These are phyloP conservation scores for Lepus oiostolus DNA, from an alignment of 2,797 vertebrate genomes.

Conservation along the genomic window DNA sequence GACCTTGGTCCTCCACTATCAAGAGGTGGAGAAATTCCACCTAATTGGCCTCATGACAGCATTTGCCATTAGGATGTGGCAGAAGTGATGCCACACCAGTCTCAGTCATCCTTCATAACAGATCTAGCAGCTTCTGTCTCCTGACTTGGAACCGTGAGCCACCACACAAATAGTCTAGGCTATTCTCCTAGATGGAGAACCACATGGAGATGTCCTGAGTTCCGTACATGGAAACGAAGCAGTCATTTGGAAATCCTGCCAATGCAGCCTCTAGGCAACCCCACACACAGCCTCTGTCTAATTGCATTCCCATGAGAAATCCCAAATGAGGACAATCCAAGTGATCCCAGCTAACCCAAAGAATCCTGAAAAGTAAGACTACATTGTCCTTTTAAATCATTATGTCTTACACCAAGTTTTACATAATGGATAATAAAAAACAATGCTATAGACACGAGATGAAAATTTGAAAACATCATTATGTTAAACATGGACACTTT, in stretches of 20 bases:
- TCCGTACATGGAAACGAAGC: background rate
- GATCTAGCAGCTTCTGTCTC: background rate
- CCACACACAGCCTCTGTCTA: background rate
- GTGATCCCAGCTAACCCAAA: background rate
- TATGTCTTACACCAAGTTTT: background rate
- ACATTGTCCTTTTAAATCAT: background rate
- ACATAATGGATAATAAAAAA: background rate
- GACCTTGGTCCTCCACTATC: background rate
- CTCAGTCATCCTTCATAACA: background rate
- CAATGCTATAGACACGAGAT: background rate
- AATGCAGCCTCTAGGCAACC: background rate
- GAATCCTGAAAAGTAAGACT: background rate
- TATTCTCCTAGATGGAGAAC: background rate
- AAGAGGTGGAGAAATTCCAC: background rate
- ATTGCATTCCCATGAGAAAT: background rate
- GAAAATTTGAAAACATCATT: background rate
- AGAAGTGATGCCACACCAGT: background rate
- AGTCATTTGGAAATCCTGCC: background rate
- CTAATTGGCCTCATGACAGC: background rate
- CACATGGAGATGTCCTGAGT: background rate
- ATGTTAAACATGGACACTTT: background rate
- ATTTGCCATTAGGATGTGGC: background rate
- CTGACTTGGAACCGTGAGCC: background rate
- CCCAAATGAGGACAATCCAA: background rate
- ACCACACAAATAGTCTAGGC: background rate